A percentile compares a stretch with the other conserved stretches of the same genome.
phyloP scores from a whole-genome alignment of 2,797 vertebrate species.

The Onychomys leucogaster region DNA sequence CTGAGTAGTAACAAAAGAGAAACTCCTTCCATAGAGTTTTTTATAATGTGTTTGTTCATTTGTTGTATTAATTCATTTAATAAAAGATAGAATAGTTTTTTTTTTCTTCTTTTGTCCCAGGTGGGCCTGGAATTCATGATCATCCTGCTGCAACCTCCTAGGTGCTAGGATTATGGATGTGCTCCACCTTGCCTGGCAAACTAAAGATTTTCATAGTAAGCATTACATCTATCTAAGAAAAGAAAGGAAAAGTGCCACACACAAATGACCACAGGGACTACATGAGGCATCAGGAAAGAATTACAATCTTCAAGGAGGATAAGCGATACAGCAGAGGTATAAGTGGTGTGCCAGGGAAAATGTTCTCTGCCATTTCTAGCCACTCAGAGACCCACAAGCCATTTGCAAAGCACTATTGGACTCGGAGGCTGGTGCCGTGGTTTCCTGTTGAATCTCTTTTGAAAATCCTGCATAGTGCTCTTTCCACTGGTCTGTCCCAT shows the following conservation, averaged over 20 bases:
- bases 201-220: conserved; percentile 18
- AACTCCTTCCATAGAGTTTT: not conserved
- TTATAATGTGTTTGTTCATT: not conserved
- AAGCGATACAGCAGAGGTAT: not conserved
- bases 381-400: not conserved
- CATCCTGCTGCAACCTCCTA: not conserved
- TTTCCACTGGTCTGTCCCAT: not conserved
- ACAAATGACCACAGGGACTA: not conserved
- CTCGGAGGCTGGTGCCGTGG: not conserved
- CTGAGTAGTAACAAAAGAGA: not conserved
- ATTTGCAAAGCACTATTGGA: not conserved
- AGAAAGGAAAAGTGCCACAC: not conserved
- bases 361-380: not conserved
- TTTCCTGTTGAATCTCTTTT: conserved; percentile 30
- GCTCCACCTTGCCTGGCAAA: not conserved
- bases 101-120: not conserved
- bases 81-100: not conserved
- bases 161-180: not conserved
- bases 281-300: accelerated
- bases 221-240: not conserved
- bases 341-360: not conserved
- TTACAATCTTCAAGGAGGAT: not conserved
- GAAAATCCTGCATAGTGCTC: not conserved
- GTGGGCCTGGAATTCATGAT: not conserved
- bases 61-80: conserved; percentile 19